phyloP scores from a whole-genome alignment of 1,140 invertebrate species.

The Cydia fagiglandana region DNA sequence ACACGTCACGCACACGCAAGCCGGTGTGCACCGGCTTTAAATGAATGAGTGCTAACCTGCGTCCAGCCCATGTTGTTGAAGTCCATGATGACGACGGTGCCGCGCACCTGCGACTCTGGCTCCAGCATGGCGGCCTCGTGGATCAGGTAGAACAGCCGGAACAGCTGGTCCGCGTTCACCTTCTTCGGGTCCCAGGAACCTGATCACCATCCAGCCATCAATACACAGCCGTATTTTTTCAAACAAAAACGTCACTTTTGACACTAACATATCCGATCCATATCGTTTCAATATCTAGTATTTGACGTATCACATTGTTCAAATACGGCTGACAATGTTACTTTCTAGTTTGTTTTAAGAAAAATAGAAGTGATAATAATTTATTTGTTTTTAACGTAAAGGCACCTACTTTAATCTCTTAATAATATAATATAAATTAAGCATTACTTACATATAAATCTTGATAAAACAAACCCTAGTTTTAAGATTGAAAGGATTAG shows the following conservation, averaged over 20 bases:
- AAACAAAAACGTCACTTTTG: no score
- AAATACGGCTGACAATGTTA: no score
- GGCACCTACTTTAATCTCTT: neutral
- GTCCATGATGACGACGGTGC: conserved; percentile 89
- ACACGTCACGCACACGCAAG: no score
- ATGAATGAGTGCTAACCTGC: conserved; percentile 77
- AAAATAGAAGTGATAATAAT: no score
- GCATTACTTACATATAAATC: conserved; percentile 2
- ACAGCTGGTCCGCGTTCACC: conserved; percentile 85
- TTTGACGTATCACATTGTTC: no score
- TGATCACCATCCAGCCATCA: conserved; percentile 53
- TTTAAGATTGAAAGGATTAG: neutral
- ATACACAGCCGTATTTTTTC: no score
- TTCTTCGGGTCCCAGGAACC: conserved; percentile 86
- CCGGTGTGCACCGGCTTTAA: no score
- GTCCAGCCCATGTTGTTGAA: conserved; percentile 87
- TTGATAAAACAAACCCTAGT: neutral
- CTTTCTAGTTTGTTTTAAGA: no score
- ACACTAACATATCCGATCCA: no score
- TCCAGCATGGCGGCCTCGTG: conserved; percentile 88
- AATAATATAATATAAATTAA: neutral
- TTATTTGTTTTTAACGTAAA: no score
- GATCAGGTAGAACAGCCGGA: conserved; percentile 88
- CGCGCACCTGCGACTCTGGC: conserved; percentile 86
- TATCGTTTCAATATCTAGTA: no score